phyloP scores from a whole-genome alignment of 2,888 invertebrate genomes.

The Thyatira batis region DNA sequence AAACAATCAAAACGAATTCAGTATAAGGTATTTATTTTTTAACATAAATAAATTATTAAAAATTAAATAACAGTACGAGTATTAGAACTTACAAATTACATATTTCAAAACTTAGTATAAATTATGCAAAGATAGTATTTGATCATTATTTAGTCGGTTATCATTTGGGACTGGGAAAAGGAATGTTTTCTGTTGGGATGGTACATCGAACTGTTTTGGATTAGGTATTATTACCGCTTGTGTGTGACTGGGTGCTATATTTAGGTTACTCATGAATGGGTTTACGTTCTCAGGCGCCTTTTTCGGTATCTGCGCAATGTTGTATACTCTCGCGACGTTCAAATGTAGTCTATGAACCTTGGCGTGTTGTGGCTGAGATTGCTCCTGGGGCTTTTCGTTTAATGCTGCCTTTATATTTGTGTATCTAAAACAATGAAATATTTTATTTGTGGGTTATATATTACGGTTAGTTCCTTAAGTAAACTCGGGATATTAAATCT shows the following conservation, averaged over 20 bases:
- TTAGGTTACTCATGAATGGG: neutral
- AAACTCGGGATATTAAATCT: too few relatives aligned
- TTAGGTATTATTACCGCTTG: neutral
- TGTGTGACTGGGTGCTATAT: neutral
- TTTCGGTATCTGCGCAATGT: constrained; percentile 12
- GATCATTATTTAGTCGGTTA: neutral
- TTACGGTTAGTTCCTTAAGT: too few relatives aligned
- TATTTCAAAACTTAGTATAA: neutral
- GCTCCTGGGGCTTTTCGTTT: neutral
- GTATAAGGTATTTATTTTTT: neutral
- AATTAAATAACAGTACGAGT: neutral
- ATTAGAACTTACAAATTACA: neutral
- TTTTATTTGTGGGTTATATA: neutral
- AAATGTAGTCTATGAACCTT: constrained; percentile 25
- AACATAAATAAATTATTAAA: neutral
- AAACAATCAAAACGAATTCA: neutral
- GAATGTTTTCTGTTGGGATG: constrained; percentile 8
- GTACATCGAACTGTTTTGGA: neutral
- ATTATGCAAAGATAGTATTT: neutral
- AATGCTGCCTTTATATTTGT: neutral
- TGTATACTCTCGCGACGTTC: constrained; percentile 31
- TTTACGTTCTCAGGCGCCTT: neutral
- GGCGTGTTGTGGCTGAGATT: constrained; percentile 6
- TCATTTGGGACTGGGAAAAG: neutral
- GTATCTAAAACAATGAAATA: neutral